Evolutionary conservation across 2,888 invertebrate genomes (phyloP), one percentile per base, ranked within the genome.

Genomic region (Baronia brevicornis): DNA sequence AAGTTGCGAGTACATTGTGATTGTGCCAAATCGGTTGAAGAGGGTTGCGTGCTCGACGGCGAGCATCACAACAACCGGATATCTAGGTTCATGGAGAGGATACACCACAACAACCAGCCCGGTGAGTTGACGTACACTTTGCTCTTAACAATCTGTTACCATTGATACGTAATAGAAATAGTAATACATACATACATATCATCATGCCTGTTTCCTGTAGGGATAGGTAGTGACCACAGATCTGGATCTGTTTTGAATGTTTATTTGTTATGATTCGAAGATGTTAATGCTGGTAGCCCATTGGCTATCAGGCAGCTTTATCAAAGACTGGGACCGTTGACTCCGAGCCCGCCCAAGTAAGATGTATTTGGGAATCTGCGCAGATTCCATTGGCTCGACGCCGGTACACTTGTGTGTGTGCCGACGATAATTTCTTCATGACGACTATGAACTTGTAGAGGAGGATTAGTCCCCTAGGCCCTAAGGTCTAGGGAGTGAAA

Each of bases 1-100:
- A 91, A 92, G 64, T 86, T 95, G 51, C 92, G 93, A 58, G 91
- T 96, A 54, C 96, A 96, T 84, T 91, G 94, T 43, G 78, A 84
- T 25, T 97, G 96, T 79, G 90, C 93, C 25, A 89, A 89, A 48
- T 74, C 86, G 1, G 88, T 96, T 41, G 93, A 94, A 46, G 96
- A 95, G 67, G 88, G 87, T 46, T 96, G 96, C 67, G 91, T 92
- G 10, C 89, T 93, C 12, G 90, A 91, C 52, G 85, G 87, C 5
- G 90, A 89, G 44, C 89, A 87, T 41, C 89, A 90, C 63, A 90
- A 41, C 43, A 51, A 43, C 35, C 79, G 91, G 50, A 91, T 92
- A 47, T 91, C 91, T 39, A 86, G 91, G 60, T 82, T 93, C 49
- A 91, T 92, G 88, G 92, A 91, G 51, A 86, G 89, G 51, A 86